These are phyloP conservation scores for Phaethon lepturus DNA, from an alignment of 2,113 vertebrate species.

Conservation along the genomic window DNA sequence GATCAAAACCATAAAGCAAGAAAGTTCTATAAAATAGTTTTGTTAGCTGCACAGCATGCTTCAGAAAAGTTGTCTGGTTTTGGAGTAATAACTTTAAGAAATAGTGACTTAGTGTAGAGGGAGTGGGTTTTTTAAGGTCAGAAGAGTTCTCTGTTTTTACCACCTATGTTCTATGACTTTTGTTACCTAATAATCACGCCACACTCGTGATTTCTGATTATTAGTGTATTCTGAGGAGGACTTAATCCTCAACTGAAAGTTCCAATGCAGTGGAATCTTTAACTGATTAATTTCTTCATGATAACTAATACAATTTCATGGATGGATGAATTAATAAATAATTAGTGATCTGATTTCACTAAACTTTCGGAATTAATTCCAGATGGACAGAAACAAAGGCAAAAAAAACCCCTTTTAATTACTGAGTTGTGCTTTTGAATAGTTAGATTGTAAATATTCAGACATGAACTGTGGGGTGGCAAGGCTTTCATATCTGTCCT, in stretches of 20 bases:
- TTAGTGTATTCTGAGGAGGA: not conserved
- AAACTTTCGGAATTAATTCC: not conserved
- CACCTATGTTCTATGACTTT: not conserved
- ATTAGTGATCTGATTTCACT: not conserved
- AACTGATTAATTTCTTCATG: not conserved
- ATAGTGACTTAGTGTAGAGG: not conserved
- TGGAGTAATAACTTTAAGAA: not conserved
- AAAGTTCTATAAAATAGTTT: not conserved
- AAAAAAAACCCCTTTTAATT: not conserved
- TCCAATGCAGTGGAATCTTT: not conserved
- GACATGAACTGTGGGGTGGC: not conserved
- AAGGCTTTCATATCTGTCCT: not conserved
- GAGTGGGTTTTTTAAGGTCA: not conserved
- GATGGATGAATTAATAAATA: not conserved
- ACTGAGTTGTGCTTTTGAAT: not conserved
- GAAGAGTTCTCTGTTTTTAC: not conserved
- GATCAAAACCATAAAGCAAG: not conserved
- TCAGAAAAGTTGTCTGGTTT: not conserved
- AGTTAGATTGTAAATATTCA: not conserved
- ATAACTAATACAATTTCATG: not conserved
- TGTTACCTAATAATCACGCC: not conserved
- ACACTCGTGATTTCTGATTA: not conserved
- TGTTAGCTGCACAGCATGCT: not conserved
- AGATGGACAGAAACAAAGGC: not conserved
- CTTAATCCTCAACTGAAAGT: not conserved